Conservation (phyloP, 1,140 invertebrate genomes). For the Bombus haemorrhoidalis region DNA sequence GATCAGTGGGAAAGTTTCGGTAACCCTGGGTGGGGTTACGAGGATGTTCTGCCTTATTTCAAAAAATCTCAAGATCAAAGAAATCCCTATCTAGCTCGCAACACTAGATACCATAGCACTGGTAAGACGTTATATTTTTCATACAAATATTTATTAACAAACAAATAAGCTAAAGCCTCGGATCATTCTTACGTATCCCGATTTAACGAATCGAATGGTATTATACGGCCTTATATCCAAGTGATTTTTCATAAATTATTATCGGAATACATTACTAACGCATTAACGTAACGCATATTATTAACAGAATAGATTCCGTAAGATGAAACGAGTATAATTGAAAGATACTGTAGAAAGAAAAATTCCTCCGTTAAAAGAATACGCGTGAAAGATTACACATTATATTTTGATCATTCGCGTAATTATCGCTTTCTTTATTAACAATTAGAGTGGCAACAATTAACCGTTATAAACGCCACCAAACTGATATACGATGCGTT, state of each 20-base stretch:
- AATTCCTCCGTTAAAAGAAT: neutral
- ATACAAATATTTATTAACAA: too few relatives aligned
- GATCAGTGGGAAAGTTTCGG: constrained; percentile 95
- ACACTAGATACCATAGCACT: constrained; percentile 87
- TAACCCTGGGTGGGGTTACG: constrained; percentile 94
- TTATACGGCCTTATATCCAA: too few relatives aligned
- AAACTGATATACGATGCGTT: neutral
- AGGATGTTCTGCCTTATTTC: constrained; percentile 94
- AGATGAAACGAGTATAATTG: too few relatives aligned
- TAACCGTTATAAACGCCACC: neutral
- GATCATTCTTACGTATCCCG: too few relatives aligned
- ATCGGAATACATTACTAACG: too few relatives aligned
- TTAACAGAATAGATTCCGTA: neutral
- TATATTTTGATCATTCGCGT: too few relatives aligned
- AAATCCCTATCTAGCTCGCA: constrained; percentile 90
- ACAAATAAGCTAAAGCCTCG: too few relatives aligned
- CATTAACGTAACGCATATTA: too few relatives aligned
- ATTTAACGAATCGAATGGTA: neutral
- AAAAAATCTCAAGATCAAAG: constrained; percentile 93
- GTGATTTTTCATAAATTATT: too few relatives aligned
- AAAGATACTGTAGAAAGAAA: neutral
- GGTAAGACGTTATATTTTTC: constrained; percentile 79
- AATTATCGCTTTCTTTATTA: too few relatives aligned
- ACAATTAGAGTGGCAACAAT: too few relatives aligned
- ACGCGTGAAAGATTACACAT: too few relatives aligned